Conservation (phyloP, 2,113 vertebrate species). For the Agapornis roseicollis region DNA sequence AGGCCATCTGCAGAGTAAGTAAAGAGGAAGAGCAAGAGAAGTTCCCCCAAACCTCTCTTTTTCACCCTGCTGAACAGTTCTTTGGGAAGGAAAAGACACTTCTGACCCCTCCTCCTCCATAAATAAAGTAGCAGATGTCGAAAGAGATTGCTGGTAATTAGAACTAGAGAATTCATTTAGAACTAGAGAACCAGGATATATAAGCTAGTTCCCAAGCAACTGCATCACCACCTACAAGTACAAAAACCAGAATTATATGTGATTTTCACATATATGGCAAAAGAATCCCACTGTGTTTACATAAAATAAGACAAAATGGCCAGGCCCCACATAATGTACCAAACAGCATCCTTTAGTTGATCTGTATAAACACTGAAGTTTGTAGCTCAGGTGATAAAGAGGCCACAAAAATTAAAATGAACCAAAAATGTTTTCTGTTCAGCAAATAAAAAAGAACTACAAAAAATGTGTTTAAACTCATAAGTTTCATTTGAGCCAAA, state of each 20-base stretch:
- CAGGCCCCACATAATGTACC: neutral
- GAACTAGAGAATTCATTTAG: neutral
- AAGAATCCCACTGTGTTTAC: neutral
- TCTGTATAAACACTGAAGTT: neutral
- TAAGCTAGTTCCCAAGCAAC: neutral
- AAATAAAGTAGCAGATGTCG: neutral
- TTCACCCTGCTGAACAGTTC: neutral
- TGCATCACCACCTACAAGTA: neutral
- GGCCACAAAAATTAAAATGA: neutral
- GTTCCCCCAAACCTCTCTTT: neutral
- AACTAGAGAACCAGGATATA: neutral
- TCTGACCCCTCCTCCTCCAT: neutral
- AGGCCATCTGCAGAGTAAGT: neutral
- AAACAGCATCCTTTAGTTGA: neutral
- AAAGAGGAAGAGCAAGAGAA: neutral
- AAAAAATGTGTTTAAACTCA: neutral
- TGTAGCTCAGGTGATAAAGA: neutral
- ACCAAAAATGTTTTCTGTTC: neutral
- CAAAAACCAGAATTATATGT: neutral
- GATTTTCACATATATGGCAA: neutral
- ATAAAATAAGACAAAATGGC: neutral
- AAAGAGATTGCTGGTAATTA: neutral
- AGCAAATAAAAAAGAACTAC: neutral
- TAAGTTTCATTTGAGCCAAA: neutral
- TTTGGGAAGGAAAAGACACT: neutral